These are phyloP conservation scores for Kuschelorhynchus macadamiae DNA, from an alignment of 2,888 invertebrate genomes.

Conservation along the genomic window DNA sequence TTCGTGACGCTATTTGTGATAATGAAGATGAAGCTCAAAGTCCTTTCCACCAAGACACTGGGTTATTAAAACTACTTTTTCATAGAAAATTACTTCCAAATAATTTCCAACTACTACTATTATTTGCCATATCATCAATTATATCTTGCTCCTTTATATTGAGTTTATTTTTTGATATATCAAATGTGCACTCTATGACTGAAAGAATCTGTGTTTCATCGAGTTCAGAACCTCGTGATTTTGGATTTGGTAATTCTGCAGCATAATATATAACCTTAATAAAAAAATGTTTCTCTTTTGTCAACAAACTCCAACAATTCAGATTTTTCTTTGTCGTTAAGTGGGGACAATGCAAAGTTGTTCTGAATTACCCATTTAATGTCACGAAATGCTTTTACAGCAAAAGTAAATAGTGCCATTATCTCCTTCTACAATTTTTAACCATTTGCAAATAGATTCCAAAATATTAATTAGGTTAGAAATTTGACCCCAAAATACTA, in stretches of 20 bases:
- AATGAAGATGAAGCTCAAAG: slow-evolving; percentile 4
- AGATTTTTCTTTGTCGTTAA: slow-evolving; percentile 16
- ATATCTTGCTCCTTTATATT: slow-evolving; percentile 3
- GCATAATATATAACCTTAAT: slow-evolving; percentile 5
- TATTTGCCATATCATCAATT: background rate
- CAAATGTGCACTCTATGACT: background rate
- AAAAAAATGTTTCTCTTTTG: slow-evolving; percentile 6
- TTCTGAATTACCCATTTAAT: slow-evolving; percentile 11
- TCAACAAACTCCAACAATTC: slow-evolving; percentile 1
- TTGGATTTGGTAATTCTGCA: slow-evolving; percentile 16
- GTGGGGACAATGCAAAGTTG: slow-evolving; percentile 14
- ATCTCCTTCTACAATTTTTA: slow-evolving; percentile 11
- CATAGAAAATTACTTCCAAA: slow-evolving; percentile 16
- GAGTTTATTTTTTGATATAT: background rate
- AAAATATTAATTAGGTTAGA: slow-evolving; percentile 3
- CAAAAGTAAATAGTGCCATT: slow-evolving; percentile 9
- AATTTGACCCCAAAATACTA: slow-evolving; percentile 16
- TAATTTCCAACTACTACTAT: background rate
- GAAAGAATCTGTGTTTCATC: background rate
- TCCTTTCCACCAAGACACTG: slow-evolving; percentile 9
- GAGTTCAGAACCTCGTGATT: slow-evolving; percentile 12
- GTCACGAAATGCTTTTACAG: slow-evolving; percentile 11
- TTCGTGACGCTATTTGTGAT: slow-evolving; percentile 8
- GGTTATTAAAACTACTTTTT: slow-evolving; percentile 17
- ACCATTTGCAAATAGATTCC: slow-evolving; percentile 12